Evolutionary conservation across 1,140 invertebrate genomes (phyloP).

Genomic region (Drosophila funebris): DNA sequence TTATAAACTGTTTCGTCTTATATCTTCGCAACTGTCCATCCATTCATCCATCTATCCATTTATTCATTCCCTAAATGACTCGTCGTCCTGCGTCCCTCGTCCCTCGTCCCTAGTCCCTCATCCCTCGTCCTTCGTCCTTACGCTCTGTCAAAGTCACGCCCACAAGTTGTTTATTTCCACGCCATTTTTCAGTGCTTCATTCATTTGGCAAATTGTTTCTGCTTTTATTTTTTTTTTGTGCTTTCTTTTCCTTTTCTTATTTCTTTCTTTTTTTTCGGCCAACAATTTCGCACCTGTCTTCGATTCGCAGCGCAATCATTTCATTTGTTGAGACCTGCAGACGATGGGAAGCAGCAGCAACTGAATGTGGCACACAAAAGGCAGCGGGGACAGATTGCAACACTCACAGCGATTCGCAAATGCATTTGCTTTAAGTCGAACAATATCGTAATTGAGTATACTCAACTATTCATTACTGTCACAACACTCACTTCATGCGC

Average conservation of each 20-base stretch:
- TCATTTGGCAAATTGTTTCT: constrained; percentile 45
- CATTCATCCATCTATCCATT: constrained; percentile 2
- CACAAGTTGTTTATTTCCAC: constrained; percentile 9
- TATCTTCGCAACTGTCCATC: neutral
- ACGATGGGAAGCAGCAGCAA: neutral
- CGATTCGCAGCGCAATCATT: constrained; percentile 22
- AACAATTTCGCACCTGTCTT: constrained; percentile 46
- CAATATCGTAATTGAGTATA: neutral
- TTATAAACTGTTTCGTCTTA: neutral
- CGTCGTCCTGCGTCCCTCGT: constrained; percentile 1
- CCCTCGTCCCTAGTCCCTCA: too few relatives aligned
- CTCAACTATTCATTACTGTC: neutral
- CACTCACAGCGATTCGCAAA: neutral
- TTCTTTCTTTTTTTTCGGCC: constrained; percentile 4
- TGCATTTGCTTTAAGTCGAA: neutral
- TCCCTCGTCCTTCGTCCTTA: neutral
- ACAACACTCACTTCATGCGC: neutral
- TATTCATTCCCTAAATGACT: neutral
- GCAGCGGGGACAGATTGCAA: neutral
- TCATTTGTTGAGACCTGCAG: constrained; percentile 2
- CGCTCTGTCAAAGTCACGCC: neutral
- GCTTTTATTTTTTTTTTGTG: constrained; percentile 4
- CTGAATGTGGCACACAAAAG: neutral
- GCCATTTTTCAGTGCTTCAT: constrained; percentile 28
- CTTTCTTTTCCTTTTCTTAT: constrained; percentile 4